Evolutionary conservation across 2,113 vertebrate genomes (phyloP), one percentile per base, ranked within the genome.

Genomic region (Turnix velox): DNA sequence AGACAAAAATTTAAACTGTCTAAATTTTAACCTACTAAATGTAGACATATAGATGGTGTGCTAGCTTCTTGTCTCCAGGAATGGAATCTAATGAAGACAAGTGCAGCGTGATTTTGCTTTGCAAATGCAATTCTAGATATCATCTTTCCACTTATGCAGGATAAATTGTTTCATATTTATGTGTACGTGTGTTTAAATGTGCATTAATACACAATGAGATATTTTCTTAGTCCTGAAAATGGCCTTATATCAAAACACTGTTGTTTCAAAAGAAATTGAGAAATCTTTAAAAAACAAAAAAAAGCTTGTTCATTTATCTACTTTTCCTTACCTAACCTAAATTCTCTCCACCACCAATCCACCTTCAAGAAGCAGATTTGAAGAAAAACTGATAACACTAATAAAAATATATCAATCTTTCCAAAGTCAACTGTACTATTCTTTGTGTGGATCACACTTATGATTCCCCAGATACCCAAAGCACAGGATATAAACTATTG

Each of bases 81-180:
- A 90, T 90, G 31, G n/a, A 76, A 43, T 61, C 51, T 79, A 91
- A 95, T 73, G 65, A 80, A 89, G 68, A 79, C 59, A 88, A 93
- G 54, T 43, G 55, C 35, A 77, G 20, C 43, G 52, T 48, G 59
- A 58, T 75, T 88, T 77, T 73, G 18, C 49, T 90, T 86, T 77
- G 67, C 75, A 95, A 93, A 95, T 88, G 28, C 82, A 87, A 72
- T 88, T 85, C 58, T 31, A 57, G 49, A 54, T 45, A 87, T 68
- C 25, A 83, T n/a, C 63, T 90, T 76, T 76, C 58, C 12, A 62
- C 66, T 83, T 85, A 61, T 58, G 51, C 22, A 62, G 62, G 51
- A n/a, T 58, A 30, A 28, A 78, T 61, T 0, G 2, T 35, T 88
- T 80, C 69, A 55, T 51, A 78, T 84, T 87, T 88, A 45, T 51